Conservation (phyloP, 2,113 vertebrate species). For the Notarius quadriscutis region DNA sequence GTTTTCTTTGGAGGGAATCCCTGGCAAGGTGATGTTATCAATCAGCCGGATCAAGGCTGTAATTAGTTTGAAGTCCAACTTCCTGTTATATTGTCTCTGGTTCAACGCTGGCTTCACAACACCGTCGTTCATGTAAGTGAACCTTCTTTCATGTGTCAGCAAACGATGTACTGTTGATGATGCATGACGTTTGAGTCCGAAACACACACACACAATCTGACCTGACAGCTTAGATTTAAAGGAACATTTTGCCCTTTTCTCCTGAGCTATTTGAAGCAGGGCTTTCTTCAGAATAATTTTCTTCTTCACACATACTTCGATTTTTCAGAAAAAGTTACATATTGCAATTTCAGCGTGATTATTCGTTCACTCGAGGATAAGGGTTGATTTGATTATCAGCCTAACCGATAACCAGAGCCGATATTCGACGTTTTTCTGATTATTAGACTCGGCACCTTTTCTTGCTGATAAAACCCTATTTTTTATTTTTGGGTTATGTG, state of each 20-base stretch:
- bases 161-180: background rate
- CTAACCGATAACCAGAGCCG: too few relatives aligned
- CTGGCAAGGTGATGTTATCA: background rate
- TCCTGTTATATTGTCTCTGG: background rate
- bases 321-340: background rate
- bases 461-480: too few relatives aligned
- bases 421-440: too few relatives aligned
- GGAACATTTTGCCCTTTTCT: background rate
- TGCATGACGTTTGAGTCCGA: background rate
- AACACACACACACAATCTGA: background rate
- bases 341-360: background rate
- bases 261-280: background rate
- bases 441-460: too few relatives aligned
- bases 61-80: background rate
- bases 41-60: background rate
- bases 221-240: background rate
- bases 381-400: too few relatives aligned
- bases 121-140: background rate
- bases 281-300: background rate
- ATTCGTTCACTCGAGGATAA: background rate
- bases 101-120: background rate
- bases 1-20: constrained; percentile 7
- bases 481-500: too few relatives aligned
- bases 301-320: background rate
- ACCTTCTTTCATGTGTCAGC: background rate